phyloP scores from a whole-genome alignment of 2,888 invertebrate genomes.

The Biston stratarius region DNA sequence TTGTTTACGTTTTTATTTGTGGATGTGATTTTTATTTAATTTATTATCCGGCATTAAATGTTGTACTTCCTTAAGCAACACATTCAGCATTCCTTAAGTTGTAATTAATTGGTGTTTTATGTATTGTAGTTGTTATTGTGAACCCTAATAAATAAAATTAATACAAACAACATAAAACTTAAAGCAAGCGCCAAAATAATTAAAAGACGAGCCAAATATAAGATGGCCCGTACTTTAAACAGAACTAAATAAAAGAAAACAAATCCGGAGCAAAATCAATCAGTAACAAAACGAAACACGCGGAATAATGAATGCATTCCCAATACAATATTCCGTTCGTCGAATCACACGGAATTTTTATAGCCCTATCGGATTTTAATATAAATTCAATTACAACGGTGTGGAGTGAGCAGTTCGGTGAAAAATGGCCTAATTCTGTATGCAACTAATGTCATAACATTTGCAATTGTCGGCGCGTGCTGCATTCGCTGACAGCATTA shows the following conservation, averaged over 20 bases:
- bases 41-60: no score
- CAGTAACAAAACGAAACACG: constrained; percentile 1
- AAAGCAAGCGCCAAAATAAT: no score
- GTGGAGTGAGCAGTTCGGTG: constrained; percentile 15
- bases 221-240: no score
- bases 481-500: constrained; percentile 38
- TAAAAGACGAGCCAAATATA: no score
- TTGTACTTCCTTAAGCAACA: no score
- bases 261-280: constrained; percentile 7
- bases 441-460: constrained; percentile 38
- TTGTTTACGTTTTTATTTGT: no score
- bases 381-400: constrained; percentile 25
- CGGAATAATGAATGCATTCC: constrained; percentile 9
- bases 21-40: no score
- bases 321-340: constrained; percentile 8
- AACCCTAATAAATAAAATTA: no score
- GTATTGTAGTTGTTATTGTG: no score
- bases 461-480: constrained; percentile 44
- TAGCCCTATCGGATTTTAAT: constrained; percentile 16
- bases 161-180: no score
- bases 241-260: background rate
- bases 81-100: no score
- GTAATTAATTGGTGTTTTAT: no score
- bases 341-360: constrained; percentile 13
- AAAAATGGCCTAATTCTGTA: constrained; percentile 33